Evolutionary conservation across 2,113 vertebrate species (phyloP), one percentile per base, ranked within the genome.

Genomic region (Notothenia coriiceps): DNA sequence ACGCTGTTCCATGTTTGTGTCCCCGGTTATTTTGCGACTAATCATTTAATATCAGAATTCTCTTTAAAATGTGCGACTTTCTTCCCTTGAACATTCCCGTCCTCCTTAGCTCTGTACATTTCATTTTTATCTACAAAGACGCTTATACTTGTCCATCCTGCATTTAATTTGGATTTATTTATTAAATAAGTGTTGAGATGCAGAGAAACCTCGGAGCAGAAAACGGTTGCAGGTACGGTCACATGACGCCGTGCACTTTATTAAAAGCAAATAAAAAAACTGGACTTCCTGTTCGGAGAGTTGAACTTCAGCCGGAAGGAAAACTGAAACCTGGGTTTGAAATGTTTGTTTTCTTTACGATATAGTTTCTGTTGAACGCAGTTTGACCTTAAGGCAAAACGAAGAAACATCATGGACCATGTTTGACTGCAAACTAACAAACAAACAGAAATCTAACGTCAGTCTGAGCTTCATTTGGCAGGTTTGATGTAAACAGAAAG

Each of bases 401-500:
- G 25, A 51, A 66, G 18, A 0, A 22, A 25, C 13, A 10, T 40
- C 60, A 17, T 25, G 57, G 40, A 55, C 2, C 13, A 13, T 6
- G 50, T 74, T 29, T 2, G 25, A 14, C 11, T 49, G 50, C 65
- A 29, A 70, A 60, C 61, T 9, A 0, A 66, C 60, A 46, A 14
- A 68, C 55, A 49, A 71, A 54, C 18, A 20, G 66, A 47, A 85
- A 47, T 22, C 22, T 25, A 74, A 55, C 35, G 2, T 29, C 29
- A 70, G 33, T 29, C 72, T 43, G 72, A 92, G 88, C 90, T 89
- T 93, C 71, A 60, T 91, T 89, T 94, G 94, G 94, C 92, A 93
- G 87, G 90, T 93, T 93, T 88, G 86, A 89, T 81, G 84, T 91
- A 91, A 93, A 93, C 89, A 89, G 66, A 47, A 85, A 47, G 13